Base-by-base conservation (phyloP, 2,888 invertebrate species). In the Plagiodera versicolora region DNA sequence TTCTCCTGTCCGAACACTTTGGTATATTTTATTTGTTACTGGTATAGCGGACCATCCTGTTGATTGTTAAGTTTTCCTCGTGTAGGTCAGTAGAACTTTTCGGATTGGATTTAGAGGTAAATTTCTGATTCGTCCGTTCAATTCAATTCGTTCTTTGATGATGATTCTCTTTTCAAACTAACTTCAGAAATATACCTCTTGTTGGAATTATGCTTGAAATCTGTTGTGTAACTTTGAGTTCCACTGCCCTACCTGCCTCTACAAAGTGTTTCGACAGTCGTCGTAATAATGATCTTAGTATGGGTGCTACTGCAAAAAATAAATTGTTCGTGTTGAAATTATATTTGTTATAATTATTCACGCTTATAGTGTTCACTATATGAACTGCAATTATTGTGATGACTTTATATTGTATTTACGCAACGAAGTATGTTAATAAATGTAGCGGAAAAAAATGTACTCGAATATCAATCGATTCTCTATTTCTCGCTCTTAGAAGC, bases 361-460 rank as follows among this genome's bases (percentile, higher is more conserved):
- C 75, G 79, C 79, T 80, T 78, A 79, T 80, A 80, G 80, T 79
- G 79, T 80, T 80, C 79, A 78, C 78, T 79, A 79, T 79, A 78
- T 78, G 79, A 79, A 80, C 79, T 78, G 79, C 79, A 77, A 80
- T 78, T 62, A 62, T 62, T 80, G 80, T 80, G 80, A 80, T 80
- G 77, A 72, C 55, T 75, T 75, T 75, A 70, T 72, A 75, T 73
- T 72, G 72, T 72, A 75, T 74, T 72, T 74, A 75, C 75, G 77
- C 77, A 77, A 77, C 77, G 77, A 77, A 77, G 59, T 70, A 70
- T 62, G 62, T 61, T 65, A 67, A 66, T 66, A 65, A 64, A 62
- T 64, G 61, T 68, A 69, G 65, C 56, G 64, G 59, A 67, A 63
- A 65, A n/a, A 64, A 66, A 69, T 66, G 65, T 69, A 70, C 65